Conservation (phyloP, 92 coral and sea anemone genomes). For the Virgularia gustaviana region DNA sequence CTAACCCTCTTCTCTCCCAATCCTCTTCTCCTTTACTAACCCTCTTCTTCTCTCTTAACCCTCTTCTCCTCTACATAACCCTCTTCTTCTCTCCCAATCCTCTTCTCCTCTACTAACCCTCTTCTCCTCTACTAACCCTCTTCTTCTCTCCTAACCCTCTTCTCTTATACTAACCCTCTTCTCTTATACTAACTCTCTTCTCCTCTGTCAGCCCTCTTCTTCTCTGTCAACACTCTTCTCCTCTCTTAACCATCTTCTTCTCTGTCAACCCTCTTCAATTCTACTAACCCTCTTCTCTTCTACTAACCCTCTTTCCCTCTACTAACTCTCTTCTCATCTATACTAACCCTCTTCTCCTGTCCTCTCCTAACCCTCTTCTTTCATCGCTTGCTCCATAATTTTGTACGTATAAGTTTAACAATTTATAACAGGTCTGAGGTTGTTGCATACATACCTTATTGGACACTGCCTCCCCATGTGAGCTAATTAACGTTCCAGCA, state of each 20-base stretch:
- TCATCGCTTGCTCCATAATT: neutral
- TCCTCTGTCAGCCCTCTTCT: neutral
- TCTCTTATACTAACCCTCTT: neutral
- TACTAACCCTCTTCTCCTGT: neutral
- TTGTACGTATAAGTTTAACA: neutral
- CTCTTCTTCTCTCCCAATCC: neutral
- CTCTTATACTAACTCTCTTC: neutral
- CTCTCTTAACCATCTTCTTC: neutral
- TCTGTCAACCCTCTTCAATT: neutral
- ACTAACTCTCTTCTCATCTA: neutral
- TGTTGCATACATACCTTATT: slow-evolving; percentile 57
- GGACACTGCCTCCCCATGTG: slow-evolving; percentile 84
- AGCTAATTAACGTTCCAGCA: slow-evolving; percentile 90
- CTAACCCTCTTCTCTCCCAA: neutral
- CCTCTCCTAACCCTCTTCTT: neutral
- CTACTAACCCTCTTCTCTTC: neutral
- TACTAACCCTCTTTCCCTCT: neutral
- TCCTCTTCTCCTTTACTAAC: neutral
- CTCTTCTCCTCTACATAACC: neutral
- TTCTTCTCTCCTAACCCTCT: neutral
- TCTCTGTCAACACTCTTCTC: neutral
- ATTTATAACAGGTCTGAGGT: neutral
- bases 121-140: neutral
- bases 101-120: neutral
- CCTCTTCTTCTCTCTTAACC: neutral